Percentiles rank a stretch among this genome's conserved stretches.
Conservation (phyloP, 1,140 invertebrate genomes). For the Drosophila ambigua region DNA sequence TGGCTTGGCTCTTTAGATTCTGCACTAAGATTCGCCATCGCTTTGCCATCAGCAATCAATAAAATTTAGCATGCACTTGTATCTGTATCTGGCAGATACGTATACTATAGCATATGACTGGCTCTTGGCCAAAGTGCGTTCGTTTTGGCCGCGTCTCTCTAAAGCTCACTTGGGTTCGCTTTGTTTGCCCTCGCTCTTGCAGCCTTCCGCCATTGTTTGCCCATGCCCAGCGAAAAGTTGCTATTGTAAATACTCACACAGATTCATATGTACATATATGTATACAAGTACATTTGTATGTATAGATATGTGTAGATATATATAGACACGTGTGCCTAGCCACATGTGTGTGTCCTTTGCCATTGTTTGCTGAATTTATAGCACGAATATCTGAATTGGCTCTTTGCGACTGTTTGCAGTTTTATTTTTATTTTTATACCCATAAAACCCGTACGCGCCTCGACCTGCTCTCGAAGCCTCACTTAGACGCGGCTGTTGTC, state of each 20-base stretch:
- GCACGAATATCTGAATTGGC: slow-evolving; percentile 79
- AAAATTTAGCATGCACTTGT: slow-evolving; percentile 52
- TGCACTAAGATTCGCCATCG: slow-evolving; percentile 47
- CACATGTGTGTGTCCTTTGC: slow-evolving; percentile 58
- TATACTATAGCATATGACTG: slow-evolving; percentile 27
- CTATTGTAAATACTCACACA: slow-evolving; percentile 53
- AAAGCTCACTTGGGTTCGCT: slow-evolving; percentile 45
- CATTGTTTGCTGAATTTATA: slow-evolving; percentile 80
- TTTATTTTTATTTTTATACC: slow-evolving; percentile 59
- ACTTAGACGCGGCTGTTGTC: slow-evolving; percentile 29
- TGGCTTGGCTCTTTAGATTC: slow-evolving; percentile 60
- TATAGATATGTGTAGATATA: background rate
- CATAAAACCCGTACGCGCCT: slow-evolving; percentile 32
- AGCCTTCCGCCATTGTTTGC: slow-evolving; percentile 35
- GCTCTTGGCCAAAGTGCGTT: slow-evolving; percentile 71
- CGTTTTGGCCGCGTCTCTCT: slow-evolving; percentile 49
- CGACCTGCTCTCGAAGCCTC: background rate
- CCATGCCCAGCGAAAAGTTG: slow-evolving; percentile 49
- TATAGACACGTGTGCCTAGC: slow-evolving; percentile 9
- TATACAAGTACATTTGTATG: slow-evolving; percentile 7
- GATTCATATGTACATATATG: slow-evolving; percentile 15
- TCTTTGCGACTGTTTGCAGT: slow-evolving; percentile 66
- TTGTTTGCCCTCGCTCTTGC: slow-evolving; percentile 34
- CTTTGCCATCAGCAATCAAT: slow-evolving; percentile 67
- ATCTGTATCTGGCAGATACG: slow-evolving; percentile 12